Percentiles rank a stretch among this genome's conserved stretches.
Evolutionary conservation across 2,797 vertebrate genomes (phyloP).

Genomic region (Adrianichthys oophorus): DNA sequence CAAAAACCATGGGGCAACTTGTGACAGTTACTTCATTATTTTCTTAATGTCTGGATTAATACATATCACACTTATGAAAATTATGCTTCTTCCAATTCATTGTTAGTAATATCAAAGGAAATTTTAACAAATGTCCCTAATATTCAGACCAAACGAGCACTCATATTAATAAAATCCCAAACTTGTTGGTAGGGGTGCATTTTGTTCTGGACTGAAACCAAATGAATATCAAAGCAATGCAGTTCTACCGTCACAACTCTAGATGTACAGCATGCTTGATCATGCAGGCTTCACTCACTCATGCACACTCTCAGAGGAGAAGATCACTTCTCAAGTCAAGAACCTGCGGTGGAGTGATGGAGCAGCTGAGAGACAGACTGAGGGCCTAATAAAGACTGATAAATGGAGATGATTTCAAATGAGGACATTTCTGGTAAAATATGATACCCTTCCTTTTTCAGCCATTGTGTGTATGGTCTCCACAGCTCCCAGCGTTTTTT

Average conservation of each 20-base stretch:
- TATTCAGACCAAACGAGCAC: too few species aligned
- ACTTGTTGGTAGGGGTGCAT: too few species aligned
- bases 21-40: too few species aligned
- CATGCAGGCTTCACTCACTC: conserved; percentile 26
- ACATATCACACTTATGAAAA: too few species aligned
- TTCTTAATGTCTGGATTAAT: too few species aligned
- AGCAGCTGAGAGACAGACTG: conserved; percentile 42
- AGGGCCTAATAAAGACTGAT: conserved; percentile 53
- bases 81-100: too few species aligned
- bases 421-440: conserved; percentile 62
- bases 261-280: conserved; percentile 26
- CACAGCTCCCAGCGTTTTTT: conserved; percentile 22
- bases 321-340: conserved; percentile 39
- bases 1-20: too few species aligned
- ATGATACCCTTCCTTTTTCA: conserved; percentile 51
- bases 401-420: conserved; percentile 42
- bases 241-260: conserved; percentile 57
- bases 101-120: too few species aligned
- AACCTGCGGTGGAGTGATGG: conserved; percentile 40
- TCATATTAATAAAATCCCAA: too few species aligned
- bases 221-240: conserved; percentile 55
- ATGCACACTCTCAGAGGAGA: conserved; percentile 9
- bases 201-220: conserved; percentile 36
- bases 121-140: too few species aligned
- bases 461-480: conserved; percentile 14